Evolutionary conservation across 2,888 invertebrate genomes (phyloP).

Genomic region (Mystacides longicornis): DNA sequence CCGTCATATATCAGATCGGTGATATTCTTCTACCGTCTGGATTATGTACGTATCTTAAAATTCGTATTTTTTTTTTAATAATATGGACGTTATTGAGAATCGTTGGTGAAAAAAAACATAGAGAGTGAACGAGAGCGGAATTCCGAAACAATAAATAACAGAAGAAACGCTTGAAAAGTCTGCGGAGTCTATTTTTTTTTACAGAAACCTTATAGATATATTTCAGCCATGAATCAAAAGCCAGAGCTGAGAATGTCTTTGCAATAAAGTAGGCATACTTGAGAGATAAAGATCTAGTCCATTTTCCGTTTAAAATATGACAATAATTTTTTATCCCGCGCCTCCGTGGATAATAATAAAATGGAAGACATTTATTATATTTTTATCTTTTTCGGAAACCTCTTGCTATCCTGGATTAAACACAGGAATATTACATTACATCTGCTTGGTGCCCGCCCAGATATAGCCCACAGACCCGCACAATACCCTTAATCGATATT

Average conservation of each 20-base stretch:
- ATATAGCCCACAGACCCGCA: too few relatives aligned
- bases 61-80: too few relatives aligned
- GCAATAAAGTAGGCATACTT: conserved; percentile 20
- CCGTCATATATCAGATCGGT: too few relatives aligned
- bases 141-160: conserved; percentile 20
- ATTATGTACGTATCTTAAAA: too few relatives aligned
- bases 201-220: conserved; percentile 17
- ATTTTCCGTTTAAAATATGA: conserved; percentile 21
- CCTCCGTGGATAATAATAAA: conserved; percentile 11
- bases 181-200: conserved; percentile 20
- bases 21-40: too few relatives aligned
- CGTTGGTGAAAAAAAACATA: neutral
- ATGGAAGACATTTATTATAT: conserved; percentile 13
- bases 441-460: neutral
- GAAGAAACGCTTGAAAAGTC: conserved; percentile 14
- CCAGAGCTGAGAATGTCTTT: conserved; percentile 19
- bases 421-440: neutral
- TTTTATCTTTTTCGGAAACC: conserved; percentile 11
- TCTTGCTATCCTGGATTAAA: neutral
- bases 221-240: conserved; percentile 22
- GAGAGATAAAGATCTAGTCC: conserved; percentile 19
- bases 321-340: conserved; percentile 16
- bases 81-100: too few relatives aligned
- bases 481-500: too few relatives aligned
- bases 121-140: conserved; percentile 8